Base-by-base conservation (phyloP, 1,140 invertebrate species). In the Drosophila mojavensis region DNA sequence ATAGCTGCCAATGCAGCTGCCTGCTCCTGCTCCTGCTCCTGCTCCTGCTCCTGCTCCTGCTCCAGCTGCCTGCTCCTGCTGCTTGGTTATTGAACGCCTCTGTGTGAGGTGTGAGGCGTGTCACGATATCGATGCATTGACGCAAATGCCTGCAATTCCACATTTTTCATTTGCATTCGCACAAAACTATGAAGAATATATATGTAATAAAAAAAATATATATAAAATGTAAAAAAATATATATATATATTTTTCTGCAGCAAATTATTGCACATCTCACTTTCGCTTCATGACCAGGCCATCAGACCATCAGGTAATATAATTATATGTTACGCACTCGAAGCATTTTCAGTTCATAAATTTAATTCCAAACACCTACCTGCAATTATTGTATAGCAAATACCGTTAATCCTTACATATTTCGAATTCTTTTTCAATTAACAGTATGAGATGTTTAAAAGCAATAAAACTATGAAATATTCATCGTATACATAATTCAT, bases 61-160 rank as follows among this genome's bases (percentile, higher is more conserved):
- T 30, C 28, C 28, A 61, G 69, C 60, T 43, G 59, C 17, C 17
- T 17, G 17, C 17, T 17, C 17, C 61, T 75, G 65, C 63, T 70
- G 66, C 68, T 59, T 65, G 75, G 45, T 17, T 17, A 20, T 51
- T 33, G 17, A 20, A 56, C 65, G 24, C 36, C n/a, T 43, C 30
- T 66, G 39, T 45, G 56, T 45, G 10, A 20, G 24, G 58, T 39
- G 6, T 30, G 51, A 20, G 30, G n/a, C 59, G 30, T 47, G 60
- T 20, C 47, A 13, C 47, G 68, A 80, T 83, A 88, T 88, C 83
- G 84, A 88, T 88, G 84, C 77, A 89, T 78, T 88, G 83, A 83
- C 73, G 80, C 80, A 80, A 88, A 75, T 78, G 69, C 64, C 68
- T 71, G 55, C 73, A 48, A 55, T 58, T 26, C 50, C 60, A 54